Evolutionary conservation across 2,888 invertebrate genomes (phyloP).

Genomic region (Agelastica alni): DNA sequence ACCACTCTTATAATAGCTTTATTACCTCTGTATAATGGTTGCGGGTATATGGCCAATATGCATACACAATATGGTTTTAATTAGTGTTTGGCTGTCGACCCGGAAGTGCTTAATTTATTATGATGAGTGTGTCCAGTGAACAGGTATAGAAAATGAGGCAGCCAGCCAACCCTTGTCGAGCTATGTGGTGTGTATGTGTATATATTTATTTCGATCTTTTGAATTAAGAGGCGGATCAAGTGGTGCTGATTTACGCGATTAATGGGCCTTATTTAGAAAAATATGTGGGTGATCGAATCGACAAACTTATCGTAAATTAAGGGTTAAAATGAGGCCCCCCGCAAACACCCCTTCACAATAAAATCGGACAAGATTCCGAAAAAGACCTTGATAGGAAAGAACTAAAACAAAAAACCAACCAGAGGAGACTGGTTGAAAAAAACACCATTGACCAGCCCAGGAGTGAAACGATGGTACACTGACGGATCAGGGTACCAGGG

Average conservation of each 20-base stretch:
- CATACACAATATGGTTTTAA: slow-evolving; percentile 29
- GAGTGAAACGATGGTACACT: too few species aligned
- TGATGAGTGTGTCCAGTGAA: slow-evolving; percentile 23
- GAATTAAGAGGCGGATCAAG: background rate
- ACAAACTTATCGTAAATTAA: too few species aligned
- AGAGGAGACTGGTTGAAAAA: too few species aligned
- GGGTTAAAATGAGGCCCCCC: too few species aligned
- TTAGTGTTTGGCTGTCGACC: slow-evolving; percentile 24
- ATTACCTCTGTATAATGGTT: slow-evolving; percentile 24
- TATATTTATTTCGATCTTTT: slow-evolving; percentile 5
- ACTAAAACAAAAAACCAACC: too few species aligned
- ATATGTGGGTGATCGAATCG: too few species aligned
- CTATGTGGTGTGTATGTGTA: too few species aligned
- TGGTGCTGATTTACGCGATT: background rate
- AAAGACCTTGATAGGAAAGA: too few species aligned
- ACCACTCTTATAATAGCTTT: slow-evolving; percentile 27
- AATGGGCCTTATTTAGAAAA: background rate
- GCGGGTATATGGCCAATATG: slow-evolving; percentile 32
- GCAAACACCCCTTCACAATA: too few species aligned
- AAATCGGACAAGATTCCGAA: too few species aligned
- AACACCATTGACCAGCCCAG: too few species aligned
- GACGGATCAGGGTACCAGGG: too few species aligned
- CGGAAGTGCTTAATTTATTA: slow-evolving; percentile 31
- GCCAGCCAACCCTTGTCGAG: background rate
- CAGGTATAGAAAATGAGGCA: slow-evolving; percentile 14